Conservation (phyloP, 2,888 invertebrate species). For the Heterodera filipjevi region DNA sequence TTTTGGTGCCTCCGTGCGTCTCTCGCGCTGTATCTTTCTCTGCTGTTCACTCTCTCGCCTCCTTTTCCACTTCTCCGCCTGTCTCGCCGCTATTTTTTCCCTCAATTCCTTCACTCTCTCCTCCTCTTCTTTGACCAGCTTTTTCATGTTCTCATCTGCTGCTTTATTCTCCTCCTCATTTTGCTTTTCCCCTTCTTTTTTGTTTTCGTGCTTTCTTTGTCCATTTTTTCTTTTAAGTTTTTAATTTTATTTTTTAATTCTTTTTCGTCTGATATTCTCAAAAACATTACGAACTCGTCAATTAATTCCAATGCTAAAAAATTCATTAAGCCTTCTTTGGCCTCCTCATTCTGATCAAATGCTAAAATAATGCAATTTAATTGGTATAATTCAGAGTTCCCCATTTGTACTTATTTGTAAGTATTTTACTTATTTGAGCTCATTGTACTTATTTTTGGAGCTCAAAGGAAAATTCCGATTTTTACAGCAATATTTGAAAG, state of each 20-base stretch:
- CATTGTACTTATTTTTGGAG: no score
- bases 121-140: neutral
- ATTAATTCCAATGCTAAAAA: neutral
- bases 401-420: neutral
- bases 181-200: neutral
- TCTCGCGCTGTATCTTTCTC: neutral
- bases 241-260: neutral
- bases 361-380: neutral
- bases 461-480: no score
- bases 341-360: neutral
- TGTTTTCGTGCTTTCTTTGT: neutral
- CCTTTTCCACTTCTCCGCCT: neutral
- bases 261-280: neutral
- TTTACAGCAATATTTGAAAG: no score
- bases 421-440: no score
- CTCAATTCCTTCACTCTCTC: neutral
- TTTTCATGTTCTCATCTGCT: neutral
- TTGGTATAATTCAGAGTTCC: neutral
- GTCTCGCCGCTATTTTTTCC: neutral
- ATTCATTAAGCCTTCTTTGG: neutral
- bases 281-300: neutral
- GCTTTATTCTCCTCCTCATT: neutral
- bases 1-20: slow-evolving; percentile 2
- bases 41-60: neutral
- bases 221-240: neutral